These are phyloP conservation scores for Hipposideros larvatus DNA, from an alignment of 2,797 vertebrate species.

Conservation along the genomic window DNA sequence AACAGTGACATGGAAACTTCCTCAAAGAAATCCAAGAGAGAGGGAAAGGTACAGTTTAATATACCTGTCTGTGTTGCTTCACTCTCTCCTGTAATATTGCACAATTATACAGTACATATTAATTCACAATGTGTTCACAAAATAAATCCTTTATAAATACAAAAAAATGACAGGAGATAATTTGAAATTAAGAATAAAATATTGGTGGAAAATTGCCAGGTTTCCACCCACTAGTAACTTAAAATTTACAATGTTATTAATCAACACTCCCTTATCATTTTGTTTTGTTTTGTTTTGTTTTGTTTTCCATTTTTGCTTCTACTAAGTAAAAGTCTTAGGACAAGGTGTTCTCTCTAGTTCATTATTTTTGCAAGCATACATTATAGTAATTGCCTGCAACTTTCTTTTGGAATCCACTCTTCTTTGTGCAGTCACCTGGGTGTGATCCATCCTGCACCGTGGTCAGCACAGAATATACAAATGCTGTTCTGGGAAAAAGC, in stretches of 20 bases:
- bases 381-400: background rate
- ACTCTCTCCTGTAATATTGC: background rate
- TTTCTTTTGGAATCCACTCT: background rate
- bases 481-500: background rate
- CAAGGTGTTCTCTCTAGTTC: background rate
- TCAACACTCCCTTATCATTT: background rate
- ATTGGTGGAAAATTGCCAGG: background rate
- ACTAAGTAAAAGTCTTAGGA: background rate
- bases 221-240: background rate
- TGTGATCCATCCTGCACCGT: background rate
- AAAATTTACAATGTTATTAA: background rate
- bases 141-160: background rate
- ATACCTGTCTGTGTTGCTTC: background rate
- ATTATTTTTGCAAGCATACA: background rate
- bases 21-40: background rate
- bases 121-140: background rate
- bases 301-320: background rate
- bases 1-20: background rate
- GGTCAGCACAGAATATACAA: background rate
- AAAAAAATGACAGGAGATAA: background rate
- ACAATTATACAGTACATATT: background rate
- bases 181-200: background rate
- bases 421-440: background rate
- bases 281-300: background rate
- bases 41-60: slow-evolving; percentile 21